Conservation (phyloP, 2,113 vertebrate species). For the Pungitius pungitius region DNA sequence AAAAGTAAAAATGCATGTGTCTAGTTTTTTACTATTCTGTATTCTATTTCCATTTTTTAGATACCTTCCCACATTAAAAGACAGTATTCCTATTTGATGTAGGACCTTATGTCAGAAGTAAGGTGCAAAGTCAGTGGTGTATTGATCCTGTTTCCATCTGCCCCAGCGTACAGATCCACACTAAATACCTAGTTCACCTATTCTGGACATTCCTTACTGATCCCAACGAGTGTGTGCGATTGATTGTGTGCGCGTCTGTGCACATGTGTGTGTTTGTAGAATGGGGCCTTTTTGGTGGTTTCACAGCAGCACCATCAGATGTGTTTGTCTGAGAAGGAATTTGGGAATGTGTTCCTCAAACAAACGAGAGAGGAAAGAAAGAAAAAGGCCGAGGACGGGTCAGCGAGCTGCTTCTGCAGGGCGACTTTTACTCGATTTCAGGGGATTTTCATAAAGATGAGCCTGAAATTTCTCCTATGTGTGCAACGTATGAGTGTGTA, state of each 20-base stretch:
- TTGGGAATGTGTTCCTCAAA: constrained; percentile 78
- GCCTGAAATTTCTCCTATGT: constrained; percentile 59
- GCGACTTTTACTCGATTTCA: constrained; percentile 18
- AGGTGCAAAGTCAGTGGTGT: constrained; percentile 6
- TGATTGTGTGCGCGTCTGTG: constrained; percentile 10
- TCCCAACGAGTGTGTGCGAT: constrained; percentile 35
- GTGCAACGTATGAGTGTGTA: constrained; percentile 12
- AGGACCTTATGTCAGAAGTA: constrained; percentile 10
- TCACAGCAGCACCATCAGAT: constrained; percentile 71
- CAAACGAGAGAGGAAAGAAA: constrained; percentile 58
- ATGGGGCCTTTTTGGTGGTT: constrained; percentile 67
- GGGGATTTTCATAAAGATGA: constrained; percentile 48
- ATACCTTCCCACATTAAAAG: background rate
- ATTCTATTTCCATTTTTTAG: background rate
- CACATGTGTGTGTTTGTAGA: constrained; percentile 47
- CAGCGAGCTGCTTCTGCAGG: constrained; percentile 56
- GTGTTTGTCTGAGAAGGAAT: constrained; percentile 77
- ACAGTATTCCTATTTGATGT: constrained; percentile 20
- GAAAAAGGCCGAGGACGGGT: constrained; percentile 45
- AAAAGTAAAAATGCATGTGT: constrained; percentile 13
- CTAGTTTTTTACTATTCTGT: constrained; percentile 1
- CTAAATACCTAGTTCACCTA: constrained; percentile 70
- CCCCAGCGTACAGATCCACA: constrained; percentile 44
- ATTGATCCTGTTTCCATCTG: constrained; percentile 54
- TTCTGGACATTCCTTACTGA: constrained; percentile 70